Conservation (phyloP, 2,888 invertebrate genomes). For the Pediacus dermestoides region DNA sequence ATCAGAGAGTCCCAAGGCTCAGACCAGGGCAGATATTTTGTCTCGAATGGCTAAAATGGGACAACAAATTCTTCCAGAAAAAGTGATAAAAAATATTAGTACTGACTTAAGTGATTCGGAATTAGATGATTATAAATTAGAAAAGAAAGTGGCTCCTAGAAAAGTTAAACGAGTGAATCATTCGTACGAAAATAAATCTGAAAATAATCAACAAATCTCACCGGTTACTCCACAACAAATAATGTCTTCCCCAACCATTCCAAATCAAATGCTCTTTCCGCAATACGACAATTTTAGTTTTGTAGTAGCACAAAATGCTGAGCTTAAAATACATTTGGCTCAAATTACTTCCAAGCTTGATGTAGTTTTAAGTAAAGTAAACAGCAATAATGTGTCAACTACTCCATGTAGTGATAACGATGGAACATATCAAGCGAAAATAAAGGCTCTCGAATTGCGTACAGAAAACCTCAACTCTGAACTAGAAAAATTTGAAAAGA, state of each 20-base stretch:
- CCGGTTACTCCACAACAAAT: slow-evolving; percentile 11
- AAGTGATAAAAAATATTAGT: slow-evolving; percentile 21
- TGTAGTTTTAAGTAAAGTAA: slow-evolving; percentile 47
- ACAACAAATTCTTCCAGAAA: slow-evolving; percentile 50
- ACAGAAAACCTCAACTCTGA: slow-evolving; percentile 42
- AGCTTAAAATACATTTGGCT: slow-evolving; percentile 62
- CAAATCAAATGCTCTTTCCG: slow-evolving; percentile 16
- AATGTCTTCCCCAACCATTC: slow-evolving; percentile 3
- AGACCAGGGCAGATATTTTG: slow-evolving; percentile 51
- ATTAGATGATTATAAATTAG: slow-evolving; percentile 20
- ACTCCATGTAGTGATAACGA: slow-evolving; percentile 15
- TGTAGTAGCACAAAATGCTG: slow-evolving; percentile 60
- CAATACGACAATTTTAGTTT: slow-evolving; percentile 52
- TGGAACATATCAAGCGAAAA: slow-evolving; percentile 43
- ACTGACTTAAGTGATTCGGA: slow-evolving; percentile 34
- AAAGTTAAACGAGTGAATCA: slow-evolving; percentile 20
- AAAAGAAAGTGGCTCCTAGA: slow-evolving; percentile 19
- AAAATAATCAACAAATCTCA: background rate
- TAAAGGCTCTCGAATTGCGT: slow-evolving; percentile 44
- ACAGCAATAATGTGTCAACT: slow-evolving; percentile 26
- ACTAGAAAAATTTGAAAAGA: slow-evolving; percentile 27
- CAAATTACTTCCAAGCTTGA: slow-evolving; percentile 64
- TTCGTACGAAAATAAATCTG: slow-evolving; percentile 6
- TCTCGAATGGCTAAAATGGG: slow-evolving; percentile 60
- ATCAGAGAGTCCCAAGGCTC: slow-evolving; percentile 29